Evolutionary conservation across 2,797 vertebrate species (phyloP), one percentile per base, ranked within the genome.

Genomic region (Argyrosomus regius): DNA sequence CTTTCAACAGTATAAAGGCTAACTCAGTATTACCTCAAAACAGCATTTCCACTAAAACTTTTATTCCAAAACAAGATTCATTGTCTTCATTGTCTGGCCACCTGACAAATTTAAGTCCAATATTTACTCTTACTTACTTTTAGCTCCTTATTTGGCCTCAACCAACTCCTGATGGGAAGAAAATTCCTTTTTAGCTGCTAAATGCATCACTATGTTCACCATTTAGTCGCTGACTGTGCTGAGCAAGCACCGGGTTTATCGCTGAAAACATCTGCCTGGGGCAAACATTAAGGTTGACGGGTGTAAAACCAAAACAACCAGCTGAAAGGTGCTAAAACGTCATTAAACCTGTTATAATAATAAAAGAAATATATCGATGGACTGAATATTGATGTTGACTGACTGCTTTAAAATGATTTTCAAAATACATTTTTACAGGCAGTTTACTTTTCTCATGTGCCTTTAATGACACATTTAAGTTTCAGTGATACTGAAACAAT

Each of bases 291-390:
- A 58, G 9, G 46, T 43, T 20, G 28, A 18, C 28, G 65, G 66
- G 35, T 57, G 61, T 61, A 64, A 72, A 70, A 62, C 22, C 39
- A 75, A 80, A 82, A 48, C 8, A 53, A 53, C 12, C 3, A 24
- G 50, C 50, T 48, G 22, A 75, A 67, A 61, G 60, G 57, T 3
- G 11, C 14, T 35, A 17, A 50, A 71, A 61, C 12, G 60, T 46
- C 24, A 66, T 60, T 59, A 59, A 58, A 18, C 64, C 64, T 28
- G 20, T 53, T 6, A 22, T 62, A 71, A 53, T 43, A 49, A 58
- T 53, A 79, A 67, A 58, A 56, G 8, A 39, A 39, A 39, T 2
- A 39, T 9, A 39, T 39, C 35, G 35, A 39, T 39, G 35, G 35
- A 9, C 35, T 39, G 35, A 39, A 9, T 39, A 39, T 39, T 39